Evolutionary conservation across 2,113 vertebrate genomes (phyloP), one percentile per base, ranked within the genome.

Genomic region (Cyprinodon brontotheroides): DNA sequence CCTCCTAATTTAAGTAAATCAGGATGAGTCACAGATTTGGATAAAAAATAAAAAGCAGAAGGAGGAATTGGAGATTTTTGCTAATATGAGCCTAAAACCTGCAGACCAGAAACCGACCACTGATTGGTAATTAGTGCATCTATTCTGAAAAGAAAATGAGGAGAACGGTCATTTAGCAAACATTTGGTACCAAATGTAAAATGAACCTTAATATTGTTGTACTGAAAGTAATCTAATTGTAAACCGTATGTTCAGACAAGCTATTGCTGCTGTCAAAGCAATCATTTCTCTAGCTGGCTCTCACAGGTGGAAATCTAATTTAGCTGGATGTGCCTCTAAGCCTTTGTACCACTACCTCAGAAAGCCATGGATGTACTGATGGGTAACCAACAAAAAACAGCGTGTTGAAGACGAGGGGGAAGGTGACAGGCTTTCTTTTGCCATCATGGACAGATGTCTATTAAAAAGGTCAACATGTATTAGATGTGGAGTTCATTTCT

Each of bases 401-500:
- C 50, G 20, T 17, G 66, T 61, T 22, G 22, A 48, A 68, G 0
- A 29, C 22, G 22, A 57, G 66, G 22, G 37, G 11, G 43, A 14
- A 4, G 5, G 47, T 10, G n/a, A 38, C 20, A 13, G 22, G 75
- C 11, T 3, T 53, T 29, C 47, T 39, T 15, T 2, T 61, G 65
- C 14, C 2, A 60, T 65, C 62, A 6, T 38, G 45, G 61, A 79
- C 70, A 75, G 50, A 84, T 74, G 68, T 20, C 48, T 41, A 37
- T 40, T 69, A 11, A 8, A 87, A 89, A 89, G 82, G 82, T 90
- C 73, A 78, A 61, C 22, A 78, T 79, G 80, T 64, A 71, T 59
- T 74, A 69, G 80, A 29, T 29, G 29, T 79, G 69, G 37, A 59
- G 60, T 68, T 70, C 61, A 36, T 11, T 29, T 39, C 10, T 65